These are phyloP conservation scores for Hydropsyche tenuis DNA, from an alignment of 1,140 invertebrate genomes.

Conservation along the genomic window DNA sequence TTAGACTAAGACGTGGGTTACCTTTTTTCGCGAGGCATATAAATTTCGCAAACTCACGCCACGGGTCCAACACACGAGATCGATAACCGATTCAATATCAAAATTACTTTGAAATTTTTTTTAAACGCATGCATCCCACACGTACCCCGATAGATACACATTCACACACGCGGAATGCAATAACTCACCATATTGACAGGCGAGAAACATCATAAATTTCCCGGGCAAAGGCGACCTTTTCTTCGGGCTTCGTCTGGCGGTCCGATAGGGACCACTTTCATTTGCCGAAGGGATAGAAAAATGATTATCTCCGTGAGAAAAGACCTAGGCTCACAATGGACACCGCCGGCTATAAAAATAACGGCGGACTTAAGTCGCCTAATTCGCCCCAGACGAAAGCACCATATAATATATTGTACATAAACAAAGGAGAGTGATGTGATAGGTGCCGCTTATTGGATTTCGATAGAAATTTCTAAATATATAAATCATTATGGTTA, in stretches of 20 bases:
- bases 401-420: background rate
- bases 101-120: too few relatives aligned
- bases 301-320: constrained; percentile 7
- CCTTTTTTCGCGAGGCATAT: too few relatives aligned
- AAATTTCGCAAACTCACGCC: too few relatives aligned
- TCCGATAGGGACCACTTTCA: constrained; percentile 15
- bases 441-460: too few relatives aligned
- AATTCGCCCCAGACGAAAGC: background rate
- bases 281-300: constrained; percentile 26
- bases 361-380: constrained; percentile 10
- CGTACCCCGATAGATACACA: background rate
- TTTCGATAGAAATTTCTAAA: too few relatives aligned
- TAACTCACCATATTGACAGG: constrained; percentile 37
- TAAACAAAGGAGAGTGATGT: too few relatives aligned
- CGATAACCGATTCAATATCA: too few relatives aligned
- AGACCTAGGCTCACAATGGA: constrained; percentile 11
- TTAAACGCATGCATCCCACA: too few relatives aligned
- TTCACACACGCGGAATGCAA: constrained; percentile 24
- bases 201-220: constrained; percentile 38
- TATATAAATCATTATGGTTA: too few relatives aligned
- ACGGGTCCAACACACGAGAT: too few relatives aligned
- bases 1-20: too few relatives aligned
- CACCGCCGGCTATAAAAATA: constrained; percentile 18
- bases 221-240: background rate
- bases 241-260: background rate